phyloP scores from a whole-genome alignment of 2,888 invertebrate genomes.

The Conops quadrifasciatus region DNA sequence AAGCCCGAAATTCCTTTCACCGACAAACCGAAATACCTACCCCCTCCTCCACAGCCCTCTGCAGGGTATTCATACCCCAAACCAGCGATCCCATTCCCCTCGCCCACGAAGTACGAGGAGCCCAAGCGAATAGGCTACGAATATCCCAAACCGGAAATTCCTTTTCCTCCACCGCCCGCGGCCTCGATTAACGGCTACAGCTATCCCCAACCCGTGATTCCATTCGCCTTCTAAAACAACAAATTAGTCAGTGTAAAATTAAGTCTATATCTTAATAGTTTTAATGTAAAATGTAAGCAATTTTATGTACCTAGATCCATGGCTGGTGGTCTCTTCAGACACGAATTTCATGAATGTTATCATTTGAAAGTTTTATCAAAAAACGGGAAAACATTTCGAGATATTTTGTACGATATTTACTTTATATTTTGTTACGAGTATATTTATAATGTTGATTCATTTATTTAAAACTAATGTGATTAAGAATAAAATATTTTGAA shows the following conservation, averaged over 20 bases:
- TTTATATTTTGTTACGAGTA: background rate
- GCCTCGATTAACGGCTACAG: constrained; percentile 50
- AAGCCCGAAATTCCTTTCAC: constrained; percentile 37
- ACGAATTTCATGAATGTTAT: too few species aligned
- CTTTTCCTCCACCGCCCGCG: constrained; percentile 44
- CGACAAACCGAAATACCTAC: constrained; percentile 38
- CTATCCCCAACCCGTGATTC: constrained; percentile 53
- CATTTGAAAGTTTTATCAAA: too few species aligned
- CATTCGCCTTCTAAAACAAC: constrained; percentile 49
- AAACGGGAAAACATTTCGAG: too few species aligned
- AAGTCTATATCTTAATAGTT: constrained; percentile 36
- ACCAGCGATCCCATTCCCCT: constrained; percentile 19
- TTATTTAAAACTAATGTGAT: too few species aligned
- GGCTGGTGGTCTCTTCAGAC: constrained; percentile 28
- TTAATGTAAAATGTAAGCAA: constrained; percentile 21
- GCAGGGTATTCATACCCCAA: constrained; percentile 38
- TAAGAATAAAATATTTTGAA: too few species aligned
- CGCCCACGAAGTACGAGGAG: background rate
- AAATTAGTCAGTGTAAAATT: background rate
- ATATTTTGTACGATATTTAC: constrained; percentile 1
- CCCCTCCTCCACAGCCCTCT: constrained; percentile 43
- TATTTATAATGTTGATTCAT: too few species aligned
- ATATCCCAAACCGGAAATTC: constrained; percentile 38
- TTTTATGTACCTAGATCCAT: background rate
- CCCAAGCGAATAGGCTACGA: constrained; percentile 26